Conservation (phyloP, 2,113 vertebrate species). For the Columbina picui region DNA sequence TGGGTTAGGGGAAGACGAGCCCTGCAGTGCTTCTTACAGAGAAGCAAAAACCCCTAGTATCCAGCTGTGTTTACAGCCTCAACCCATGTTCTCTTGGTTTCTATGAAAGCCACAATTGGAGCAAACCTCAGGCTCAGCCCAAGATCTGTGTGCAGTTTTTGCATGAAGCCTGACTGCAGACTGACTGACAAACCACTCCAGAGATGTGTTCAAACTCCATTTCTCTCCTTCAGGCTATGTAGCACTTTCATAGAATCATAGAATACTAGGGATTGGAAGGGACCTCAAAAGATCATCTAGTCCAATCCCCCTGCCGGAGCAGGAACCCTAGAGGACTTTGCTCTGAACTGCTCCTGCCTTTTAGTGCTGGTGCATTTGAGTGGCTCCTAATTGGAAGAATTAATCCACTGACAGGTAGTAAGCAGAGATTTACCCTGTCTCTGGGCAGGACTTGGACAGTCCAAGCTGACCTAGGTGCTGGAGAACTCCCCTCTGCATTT, state of each 20-base stretch:
- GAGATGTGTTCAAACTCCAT: fast-evolving
- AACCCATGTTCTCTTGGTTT: not conserved
- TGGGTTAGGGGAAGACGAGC: not conserved
- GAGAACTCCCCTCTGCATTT: not conserved
- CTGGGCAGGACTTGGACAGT: not conserved
- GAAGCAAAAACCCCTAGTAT: not conserved
- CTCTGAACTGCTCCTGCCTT: not conserved
- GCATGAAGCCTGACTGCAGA: not conserved
- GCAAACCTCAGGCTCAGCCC: not conserved
- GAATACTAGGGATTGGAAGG: no score
- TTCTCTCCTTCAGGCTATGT: not conserved
- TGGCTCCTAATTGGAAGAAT: not conserved
- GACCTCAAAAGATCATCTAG: no score
- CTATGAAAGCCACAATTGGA: not conserved
- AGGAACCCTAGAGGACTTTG: no score
- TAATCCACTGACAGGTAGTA: fast-evolving
- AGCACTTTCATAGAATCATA: no score
- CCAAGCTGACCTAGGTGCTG: not conserved
- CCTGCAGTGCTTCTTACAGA: not conserved
- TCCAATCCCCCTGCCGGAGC: no score
- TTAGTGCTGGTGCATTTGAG: fast-evolving
- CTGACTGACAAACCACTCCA: not conserved
- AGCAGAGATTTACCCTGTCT: not conserved
- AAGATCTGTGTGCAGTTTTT: not conserved
- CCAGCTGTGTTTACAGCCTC: conserved; percentile 31